Base-by-base conservation (phyloP, 92 coral and sea anemone species). In the Parazoanthus darwini region DNA sequence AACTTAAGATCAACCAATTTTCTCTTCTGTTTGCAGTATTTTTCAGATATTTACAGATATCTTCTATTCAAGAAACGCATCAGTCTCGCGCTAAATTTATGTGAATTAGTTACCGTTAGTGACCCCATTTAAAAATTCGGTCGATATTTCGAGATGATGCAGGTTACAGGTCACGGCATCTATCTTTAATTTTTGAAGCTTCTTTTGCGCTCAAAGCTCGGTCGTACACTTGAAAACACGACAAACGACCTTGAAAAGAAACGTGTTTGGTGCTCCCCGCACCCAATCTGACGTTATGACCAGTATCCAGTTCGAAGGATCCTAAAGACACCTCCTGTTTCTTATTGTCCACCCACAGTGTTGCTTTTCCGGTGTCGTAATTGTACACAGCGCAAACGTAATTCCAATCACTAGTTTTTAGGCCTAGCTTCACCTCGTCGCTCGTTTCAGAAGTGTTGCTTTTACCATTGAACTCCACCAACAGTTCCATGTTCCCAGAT, bases 261-360 rank as follows among this genome's bases (percentile, higher is more conserved):
- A 3, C 3, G 4, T 18, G 43, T 0, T 0, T 1, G 0, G 11
- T 6, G n/a, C 80, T 76, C 14, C 51, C 26, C 9, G 80, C 48
- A 11, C 80, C 80, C 80, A 76, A 39, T 16, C 80, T 76, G 10
- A 76, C 80, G 23, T 76, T 20, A 18, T 76, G 80, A 11, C 80
- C 48, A 76, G 80, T 76, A 37, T 76, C 80, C 25, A 76, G 80
- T 20, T 76, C 80, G 25, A 16, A 76, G 43, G 80, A 76, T 76
- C 80, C 51, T 37, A 36, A 4, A 36, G 1, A 20, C 11, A 25
- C 16, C 51, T 76, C 54, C 14, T 3, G 14, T 44, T 76, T 76
- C 80, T 76, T 25, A 76, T 20, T 44, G 9, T 76, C 20, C 16
- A 76, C 46, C 80, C 80, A 76, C 39, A 76, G 80, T 44, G 80